Conservation (phyloP, 2,888 invertebrate genomes). For the Melolontha melolontha region DNA sequence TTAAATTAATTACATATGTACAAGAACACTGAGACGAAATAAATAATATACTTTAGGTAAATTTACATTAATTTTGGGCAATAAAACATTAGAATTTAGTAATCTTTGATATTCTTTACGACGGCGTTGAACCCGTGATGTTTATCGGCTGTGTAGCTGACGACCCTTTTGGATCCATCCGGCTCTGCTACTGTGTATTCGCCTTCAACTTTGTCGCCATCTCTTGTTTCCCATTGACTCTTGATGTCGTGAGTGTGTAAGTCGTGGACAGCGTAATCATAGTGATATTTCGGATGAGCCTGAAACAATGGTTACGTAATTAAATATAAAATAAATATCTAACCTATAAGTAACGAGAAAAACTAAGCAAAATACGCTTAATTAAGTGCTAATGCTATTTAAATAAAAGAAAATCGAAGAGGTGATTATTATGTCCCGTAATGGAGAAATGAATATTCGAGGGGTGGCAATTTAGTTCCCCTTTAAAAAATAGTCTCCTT, state of each 20-base stretch:
- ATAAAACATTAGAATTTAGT: slow-evolving; percentile 44
- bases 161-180: slow-evolving; percentile 62
- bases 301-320: slow-evolving; percentile 53
- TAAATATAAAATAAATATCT: too few species aligned
- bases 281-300: slow-evolving; percentile 65
- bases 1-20: slow-evolving; percentile 3
- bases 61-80: background rate
- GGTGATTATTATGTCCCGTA: too few species aligned
- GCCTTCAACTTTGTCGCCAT: slow-evolving; percentile 65
- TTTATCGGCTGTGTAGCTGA: slow-evolving; percentile 63
- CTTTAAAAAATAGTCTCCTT: too few species aligned
- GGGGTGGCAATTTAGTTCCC: too few species aligned
- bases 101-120: slow-evolving; percentile 59
- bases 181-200: slow-evolving; percentile 64
- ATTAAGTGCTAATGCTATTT: too few species aligned
- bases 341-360: too few species aligned
- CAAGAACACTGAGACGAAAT: slow-evolving; percentile 1
- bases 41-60: slow-evolving; percentile 18
- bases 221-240: slow-evolving; percentile 65
- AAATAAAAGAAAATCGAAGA: too few species aligned
- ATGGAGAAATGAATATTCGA: too few species aligned
- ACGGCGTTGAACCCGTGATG: slow-evolving; percentile 63
- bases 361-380: too few species aligned
- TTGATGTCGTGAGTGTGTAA: slow-evolving; percentile 67
- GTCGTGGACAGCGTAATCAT: slow-evolving; percentile 66